Conservation (phyloP, 1,140 invertebrate genomes). For the Drosophila sp. region DNA sequence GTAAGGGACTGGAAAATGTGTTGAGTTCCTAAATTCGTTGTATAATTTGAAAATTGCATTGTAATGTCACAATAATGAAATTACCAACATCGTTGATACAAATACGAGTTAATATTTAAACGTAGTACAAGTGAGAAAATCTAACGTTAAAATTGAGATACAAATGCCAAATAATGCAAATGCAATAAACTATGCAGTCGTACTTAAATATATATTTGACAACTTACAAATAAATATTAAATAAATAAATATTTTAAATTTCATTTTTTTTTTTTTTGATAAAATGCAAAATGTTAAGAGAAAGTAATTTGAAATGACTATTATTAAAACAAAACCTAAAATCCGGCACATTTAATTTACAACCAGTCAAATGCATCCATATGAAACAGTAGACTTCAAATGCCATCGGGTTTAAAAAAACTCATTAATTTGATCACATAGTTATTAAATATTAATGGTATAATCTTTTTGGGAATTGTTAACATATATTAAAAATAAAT, state of each 20-base stretch:
- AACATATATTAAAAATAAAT: no score
- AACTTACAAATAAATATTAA: no score
- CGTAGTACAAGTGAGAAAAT: slow-evolving; percentile 17
- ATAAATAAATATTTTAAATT: no score
- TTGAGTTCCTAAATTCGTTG: slow-evolving; percentile 6
- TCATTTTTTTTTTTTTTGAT: no score
- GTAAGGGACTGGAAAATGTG: slow-evolving; percentile 10
- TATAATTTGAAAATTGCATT: slow-evolving; percentile 69
- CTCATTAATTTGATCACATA: slow-evolving; percentile 48
- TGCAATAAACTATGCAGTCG: no score
- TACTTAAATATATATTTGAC: no score
- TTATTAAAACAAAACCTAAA: slow-evolving; percentile 36
- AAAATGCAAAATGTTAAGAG: no score
- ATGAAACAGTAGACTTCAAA: slow-evolving; percentile 59
- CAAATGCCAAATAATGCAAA: no score
- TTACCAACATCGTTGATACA: slow-evolving; percentile 49
- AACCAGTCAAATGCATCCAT: slow-evolving; percentile 72
- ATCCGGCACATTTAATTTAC: slow-evolving; percentile 63
- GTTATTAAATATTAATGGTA: no score
- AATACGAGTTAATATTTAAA: no score
- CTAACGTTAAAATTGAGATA: background rate
- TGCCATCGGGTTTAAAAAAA: slow-evolving; percentile 65
- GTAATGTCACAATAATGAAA: slow-evolving; percentile 65
- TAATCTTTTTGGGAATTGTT: no score
- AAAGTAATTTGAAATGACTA: background rate